Evolutionary conservation across 23 tunicate species (phyloP).

Genomic region (Oikopleura albicans): DNA sequence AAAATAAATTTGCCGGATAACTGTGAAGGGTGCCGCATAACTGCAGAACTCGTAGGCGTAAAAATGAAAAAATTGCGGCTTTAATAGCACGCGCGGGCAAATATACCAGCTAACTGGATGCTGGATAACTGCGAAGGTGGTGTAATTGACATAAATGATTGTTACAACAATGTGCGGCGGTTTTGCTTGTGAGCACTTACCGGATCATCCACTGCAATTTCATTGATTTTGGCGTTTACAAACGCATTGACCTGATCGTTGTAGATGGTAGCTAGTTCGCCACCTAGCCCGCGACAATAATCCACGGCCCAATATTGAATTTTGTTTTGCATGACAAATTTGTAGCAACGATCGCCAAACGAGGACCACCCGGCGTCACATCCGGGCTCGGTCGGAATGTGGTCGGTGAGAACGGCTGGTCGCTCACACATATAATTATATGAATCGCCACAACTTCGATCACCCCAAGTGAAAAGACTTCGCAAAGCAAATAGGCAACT

Average conservation of each 20-base stretch:
- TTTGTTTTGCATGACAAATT: not conserved
- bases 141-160: too few species aligned
- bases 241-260: too few species aligned
- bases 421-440: not conserved
- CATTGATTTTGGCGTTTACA: too few species aligned
- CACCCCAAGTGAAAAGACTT: not conserved
- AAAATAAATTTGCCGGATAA: too few species aligned
- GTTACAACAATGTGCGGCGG: too few species aligned
- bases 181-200: too few species aligned
- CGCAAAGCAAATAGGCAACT: not conserved
- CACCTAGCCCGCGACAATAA: not conserved
- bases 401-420: not conserved
- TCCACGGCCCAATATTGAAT: not conserved
- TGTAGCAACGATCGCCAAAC: not conserved
- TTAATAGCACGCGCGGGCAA: too few species aligned
- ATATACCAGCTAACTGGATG: too few species aligned
- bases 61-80: not conserved
- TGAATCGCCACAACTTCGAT: not conserved
- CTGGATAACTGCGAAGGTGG: too few species aligned
- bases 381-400: not conserved
- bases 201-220: not conserved
- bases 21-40: too few species aligned
- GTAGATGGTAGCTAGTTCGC: too few species aligned
- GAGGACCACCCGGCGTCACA: not conserved
- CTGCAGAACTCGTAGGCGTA: too few species aligned